Conservation (phyloP, 2,113 vertebrate species). For the Tachysurus fulvidraco region DNA sequence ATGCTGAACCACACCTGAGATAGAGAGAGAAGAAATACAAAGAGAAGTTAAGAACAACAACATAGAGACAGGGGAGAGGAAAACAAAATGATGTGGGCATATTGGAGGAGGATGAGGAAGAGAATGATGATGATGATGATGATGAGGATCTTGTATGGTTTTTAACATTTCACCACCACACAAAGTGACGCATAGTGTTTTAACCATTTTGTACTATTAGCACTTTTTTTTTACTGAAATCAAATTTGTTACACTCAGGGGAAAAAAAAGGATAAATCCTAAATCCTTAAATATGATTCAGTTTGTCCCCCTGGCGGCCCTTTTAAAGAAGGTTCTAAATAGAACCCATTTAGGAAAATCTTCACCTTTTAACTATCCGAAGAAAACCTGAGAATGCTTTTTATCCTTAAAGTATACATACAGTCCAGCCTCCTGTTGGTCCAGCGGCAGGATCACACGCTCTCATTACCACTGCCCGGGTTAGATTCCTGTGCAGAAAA, state of each 20-base stretch:
- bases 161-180: background rate
- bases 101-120: no score
- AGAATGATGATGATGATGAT: no score
- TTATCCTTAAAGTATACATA: background rate
- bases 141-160: no score
- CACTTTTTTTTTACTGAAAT: background rate
- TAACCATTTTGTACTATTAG: no score
- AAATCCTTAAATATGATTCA: background rate
- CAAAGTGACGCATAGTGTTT: background rate
- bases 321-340: background rate
- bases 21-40: slow-evolving; percentile 18
- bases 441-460: no score
- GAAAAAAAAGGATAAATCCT: background rate
- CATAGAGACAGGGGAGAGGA: background rate
- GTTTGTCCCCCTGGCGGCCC: background rate
- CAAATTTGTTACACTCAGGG: background rate
- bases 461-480: no score
- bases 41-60: background rate
- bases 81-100: background rate
- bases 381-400: background rate
- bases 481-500: no score
- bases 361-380: background rate
- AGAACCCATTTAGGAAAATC: background rate
- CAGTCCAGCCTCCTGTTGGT: background rate
- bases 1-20: slow-evolving; percentile 92